Conservation (phyloP, 2,113 vertebrate genomes). For the Nasalis larvatus region DNA sequence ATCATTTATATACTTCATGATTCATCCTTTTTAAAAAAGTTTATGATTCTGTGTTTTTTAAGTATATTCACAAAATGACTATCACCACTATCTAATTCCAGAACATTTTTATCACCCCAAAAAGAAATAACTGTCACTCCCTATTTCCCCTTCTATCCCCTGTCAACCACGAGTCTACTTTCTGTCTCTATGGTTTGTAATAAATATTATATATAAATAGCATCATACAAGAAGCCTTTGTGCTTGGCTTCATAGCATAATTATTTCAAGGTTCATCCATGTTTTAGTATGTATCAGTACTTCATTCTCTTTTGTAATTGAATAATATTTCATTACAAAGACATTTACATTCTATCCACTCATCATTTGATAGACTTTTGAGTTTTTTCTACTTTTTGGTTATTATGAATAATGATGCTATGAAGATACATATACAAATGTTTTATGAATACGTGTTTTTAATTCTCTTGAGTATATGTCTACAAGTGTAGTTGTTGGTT, state of each 20-base stretch:
- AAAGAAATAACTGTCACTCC: not conserved
- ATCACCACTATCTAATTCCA: not conserved
- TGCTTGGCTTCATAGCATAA: not conserved
- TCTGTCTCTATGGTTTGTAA: not conserved
- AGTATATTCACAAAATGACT: not conserved
- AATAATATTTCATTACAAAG: not conserved
- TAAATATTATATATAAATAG: not conserved
- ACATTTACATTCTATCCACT: not conserved
- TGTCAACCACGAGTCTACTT: not conserved
- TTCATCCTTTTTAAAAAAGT: too few relatives aligned
- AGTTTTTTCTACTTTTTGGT: not conserved
- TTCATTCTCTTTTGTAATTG: not conserved
- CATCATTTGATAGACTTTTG: not conserved
- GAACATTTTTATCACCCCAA: not conserved
- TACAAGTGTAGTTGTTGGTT: not conserved
- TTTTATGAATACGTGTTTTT: not conserved
- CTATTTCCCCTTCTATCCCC: not conserved
- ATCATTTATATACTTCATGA: not conserved
- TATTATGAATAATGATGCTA: not conserved
- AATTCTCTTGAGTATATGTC: not conserved
- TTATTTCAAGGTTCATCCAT: not conserved
- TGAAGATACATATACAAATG: not conserved
- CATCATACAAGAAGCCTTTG: not conserved
- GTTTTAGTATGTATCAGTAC: not conserved
- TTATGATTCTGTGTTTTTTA: not conserved